Evolutionary conservation across 2,888 invertebrate genomes (phyloP), one percentile per base, ranked within the genome.

Genomic region (Oscheius myriophilus): DNA sequence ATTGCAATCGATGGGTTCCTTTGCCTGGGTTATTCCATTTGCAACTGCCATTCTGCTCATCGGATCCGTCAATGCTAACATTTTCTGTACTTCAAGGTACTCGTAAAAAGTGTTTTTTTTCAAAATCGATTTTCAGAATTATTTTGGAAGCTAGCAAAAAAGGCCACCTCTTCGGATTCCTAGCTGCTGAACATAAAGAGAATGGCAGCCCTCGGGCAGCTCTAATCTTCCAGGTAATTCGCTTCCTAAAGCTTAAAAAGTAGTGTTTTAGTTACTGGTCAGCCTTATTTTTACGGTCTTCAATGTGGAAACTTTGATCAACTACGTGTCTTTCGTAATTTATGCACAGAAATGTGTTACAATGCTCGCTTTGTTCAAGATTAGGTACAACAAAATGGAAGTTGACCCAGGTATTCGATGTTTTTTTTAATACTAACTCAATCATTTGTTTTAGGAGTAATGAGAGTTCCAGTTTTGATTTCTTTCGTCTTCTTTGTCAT

Each of bases 381-480:
- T 81, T 23, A 66, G 79, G 53, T 73, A 72, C 55, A 64, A 70
- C 42, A 68, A 75, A n/a, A 73, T 75, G 26, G 70, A 69, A 9
- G 78, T 81, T 0, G 75, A 70, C 25, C 14, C 53, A 41, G 70
- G 70, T 70, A 39, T 66, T 11, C 11, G 14, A 18, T 18, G 2
- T 67, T 61, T 9, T 12, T n/a, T n/a, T n/a, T n/a, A n/a, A 51
- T 21, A 23, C 25, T 16, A 63, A 18, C 12, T 41, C 11, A 23
- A 9, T n/a, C 6, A 41, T 1, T n/a, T 3, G 4, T 79, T 71
- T 71, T 77, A 45, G 85, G 81, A 11, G 84, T 82, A n/a, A 79
- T 85, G 49, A 71, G 78, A 26, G 78, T 85, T 49, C 85, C 85
- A 0, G 54, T 80, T 49, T 26, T 74, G 18, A 71, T 80, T 62